Conservation (phyloP, 2,888 invertebrate species). For the Nineta flava region DNA sequence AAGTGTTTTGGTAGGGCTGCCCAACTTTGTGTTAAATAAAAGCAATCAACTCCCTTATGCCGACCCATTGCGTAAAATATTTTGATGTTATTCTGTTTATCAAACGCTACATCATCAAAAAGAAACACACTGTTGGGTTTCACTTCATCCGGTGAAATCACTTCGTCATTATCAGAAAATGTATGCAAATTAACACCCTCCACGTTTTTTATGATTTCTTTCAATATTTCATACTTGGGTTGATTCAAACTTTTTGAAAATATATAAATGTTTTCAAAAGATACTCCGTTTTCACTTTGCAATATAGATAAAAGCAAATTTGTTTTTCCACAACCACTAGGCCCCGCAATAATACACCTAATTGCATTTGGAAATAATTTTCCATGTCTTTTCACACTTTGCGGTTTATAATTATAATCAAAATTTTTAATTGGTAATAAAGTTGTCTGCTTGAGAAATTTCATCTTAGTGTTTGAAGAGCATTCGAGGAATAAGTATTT, state of each 20-base stretch:
- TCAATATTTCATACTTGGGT: neutral
- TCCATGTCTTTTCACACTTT: neutral
- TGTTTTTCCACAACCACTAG: conserved; percentile 1
- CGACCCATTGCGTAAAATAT: neutral
- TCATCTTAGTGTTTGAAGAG: neutral
- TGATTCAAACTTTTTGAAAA: neutral
- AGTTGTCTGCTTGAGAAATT: neutral
- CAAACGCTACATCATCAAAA: neutral
- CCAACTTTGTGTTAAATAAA: neutral
- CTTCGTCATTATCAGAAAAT: conserved; percentile 1
- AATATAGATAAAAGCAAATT: neutral
- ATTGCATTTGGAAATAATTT: neutral
- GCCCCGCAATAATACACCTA: neutral
- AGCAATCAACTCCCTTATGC: neutral
- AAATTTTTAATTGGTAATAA: neutral
- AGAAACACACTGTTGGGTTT: neutral
- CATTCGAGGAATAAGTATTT: too few relatives aligned
- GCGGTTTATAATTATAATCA: neutral
- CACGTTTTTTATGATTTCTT: neutral
- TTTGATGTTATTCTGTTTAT: neutral
- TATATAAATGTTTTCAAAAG: neutral
- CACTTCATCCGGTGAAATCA: neutral
- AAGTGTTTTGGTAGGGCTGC: neutral
- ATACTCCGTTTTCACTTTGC: neutral
- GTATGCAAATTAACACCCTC: neutral